A percentile compares a stretch with the other conserved stretches of the same genome.
phyloP scores from a whole-genome alignment of 2,113 vertebrate genomes.

The Amphiprion ocellaris region DNA sequence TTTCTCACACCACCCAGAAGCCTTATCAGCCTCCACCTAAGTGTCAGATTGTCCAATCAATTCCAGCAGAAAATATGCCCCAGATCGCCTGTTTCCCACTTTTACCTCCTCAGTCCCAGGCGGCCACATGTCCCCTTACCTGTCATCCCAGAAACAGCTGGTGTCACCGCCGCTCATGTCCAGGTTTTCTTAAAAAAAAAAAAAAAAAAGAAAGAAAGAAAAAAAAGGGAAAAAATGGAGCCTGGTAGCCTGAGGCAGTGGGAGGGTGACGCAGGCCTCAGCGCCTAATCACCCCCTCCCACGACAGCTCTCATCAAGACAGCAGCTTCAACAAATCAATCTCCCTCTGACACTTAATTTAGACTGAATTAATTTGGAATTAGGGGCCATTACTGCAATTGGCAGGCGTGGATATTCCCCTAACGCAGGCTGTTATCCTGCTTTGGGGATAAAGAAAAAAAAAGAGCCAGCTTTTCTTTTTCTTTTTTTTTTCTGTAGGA shows the following conservation, averaged over 20 bases:
- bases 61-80: conserved; percentile 38
- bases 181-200: conserved; percentile 55
- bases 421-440: conserved; percentile 85
- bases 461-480: conserved; percentile 78
- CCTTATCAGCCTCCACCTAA: conserved; percentile 10
- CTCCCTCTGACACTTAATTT: conserved; percentile 96
- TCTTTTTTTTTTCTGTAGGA: conserved; percentile 65
- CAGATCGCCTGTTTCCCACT: conserved; percentile 39
- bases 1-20: conserved; percentile 21
- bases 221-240: conserved; percentile 33
- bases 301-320: conserved; percentile 89
- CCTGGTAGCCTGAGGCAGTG: conserved; percentile 82
- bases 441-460: conserved; percentile 81
- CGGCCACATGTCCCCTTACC: conserved; percentile 79
- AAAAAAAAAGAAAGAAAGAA: conserved; percentile 23
- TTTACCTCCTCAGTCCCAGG: conserved; percentile 53
- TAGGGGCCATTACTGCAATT: conserved; percentile 93
- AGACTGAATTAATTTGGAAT: conserved; percentile 98
- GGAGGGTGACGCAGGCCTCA: conserved; percentile 84
- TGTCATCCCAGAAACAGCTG: conserved; percentile 83
- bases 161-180: conserved; percentile 72
- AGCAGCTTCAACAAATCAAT: conserved; percentile 93
- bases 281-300: conserved; percentile 87
- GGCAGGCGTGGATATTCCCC: conserved; percentile 91
- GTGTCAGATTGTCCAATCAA: conserved; percentile 31